Base-by-base conservation (phyloP, 2,888 invertebrate genomes). In the Encarsia formosa region DNA sequence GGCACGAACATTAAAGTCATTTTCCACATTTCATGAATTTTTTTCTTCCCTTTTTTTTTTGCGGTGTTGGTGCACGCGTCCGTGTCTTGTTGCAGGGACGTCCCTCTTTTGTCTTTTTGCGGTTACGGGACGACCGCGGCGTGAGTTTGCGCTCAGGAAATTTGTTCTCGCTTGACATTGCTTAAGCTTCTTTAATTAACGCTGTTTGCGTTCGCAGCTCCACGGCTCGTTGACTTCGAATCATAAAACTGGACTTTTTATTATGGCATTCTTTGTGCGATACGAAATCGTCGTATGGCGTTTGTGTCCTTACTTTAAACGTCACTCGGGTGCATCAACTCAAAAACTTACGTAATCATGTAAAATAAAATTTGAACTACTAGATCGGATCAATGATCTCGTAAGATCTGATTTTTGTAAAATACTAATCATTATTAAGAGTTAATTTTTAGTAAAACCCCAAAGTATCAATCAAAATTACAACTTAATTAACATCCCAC, bases 151-250 rank as follows among this genome's bases (percentile, higher is more conserved):
- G n/a, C n/a, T n/a, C n/a, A 18, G 24, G 44, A 49, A 40, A 41
- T 31, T 54, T 18, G 19, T 49, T 41, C 34, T 24, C 44, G 6
- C 40, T n/a, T 34, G 24, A 23, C 40, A 18, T 40, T 46, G 38
- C 37, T 41, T 39, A 38, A 23, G 40, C 37, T 34, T 54, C 42
- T 54, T 50, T 54, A 46, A 54, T 54, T 49, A 54, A 45, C 42
- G 49, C 43, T 46, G 18, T 41, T 52, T 38, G 34, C 46, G 11
- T 20, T 39, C 20, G 23, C 32, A 18, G 23, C 16, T 11, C n/a
- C 22, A 9, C 35, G 34, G 48, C 41, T 42, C 35, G 47, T 19
- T 19, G 18, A n/a, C 24, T 18, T 42, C 49, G 42, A 34, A 39
- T 49, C 43, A 49, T 44, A 39, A 50, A 41, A 44, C 39, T 26